A percentile compares a stretch with the other conserved stretches of the same genome.
phyloP scores from a whole-genome alignment of 2,888 invertebrate species.

The Pristionchus entomophagus region DNA sequence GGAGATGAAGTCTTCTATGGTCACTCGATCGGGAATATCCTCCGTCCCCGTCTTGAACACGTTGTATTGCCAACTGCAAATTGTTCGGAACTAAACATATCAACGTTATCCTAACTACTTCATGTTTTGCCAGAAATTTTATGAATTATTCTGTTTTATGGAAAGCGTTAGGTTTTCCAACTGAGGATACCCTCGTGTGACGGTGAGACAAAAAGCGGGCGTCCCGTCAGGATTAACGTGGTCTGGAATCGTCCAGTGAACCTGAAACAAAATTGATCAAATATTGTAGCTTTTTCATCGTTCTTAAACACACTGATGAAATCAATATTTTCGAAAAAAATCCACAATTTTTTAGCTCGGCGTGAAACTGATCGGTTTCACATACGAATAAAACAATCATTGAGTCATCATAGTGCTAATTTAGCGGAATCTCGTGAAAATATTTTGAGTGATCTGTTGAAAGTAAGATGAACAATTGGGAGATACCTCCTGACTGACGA shows the following conservation, averaged over 20 bases:
- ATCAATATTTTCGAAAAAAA: background rate
- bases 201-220: slow-evolving; percentile 73
- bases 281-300: too few relatives aligned
- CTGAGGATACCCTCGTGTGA: slow-evolving; percentile 55
- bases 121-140: background rate
- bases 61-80: slow-evolving; percentile 74
- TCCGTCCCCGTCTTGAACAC: slow-evolving; percentile 73
- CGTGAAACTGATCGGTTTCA: too few relatives aligned
- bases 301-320: too few relatives aligned
- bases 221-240: slow-evolving; percentile 69
- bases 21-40: slow-evolving; percentile 71
- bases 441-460: too few relatives aligned
- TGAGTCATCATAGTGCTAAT: too few relatives aligned
- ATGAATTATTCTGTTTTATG: background rate
- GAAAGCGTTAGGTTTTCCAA: background rate
- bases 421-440: too few relatives aligned
- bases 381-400: too few relatives aligned
- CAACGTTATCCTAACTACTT: background rate
- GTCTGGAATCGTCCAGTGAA: slow-evolving; percentile 76
- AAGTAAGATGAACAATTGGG: background rate
- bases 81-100: too few relatives aligned
- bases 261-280: slow-evolving; percentile 47
- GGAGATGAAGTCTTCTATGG: slow-evolving; percentile 69
- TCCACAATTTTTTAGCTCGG: too few relatives aligned
- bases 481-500: slow-evolving; percentile 66